Evolutionary conservation across 2,888 invertebrate genomes (phyloP).

Genomic region (Cephus pygmeus): DNA sequence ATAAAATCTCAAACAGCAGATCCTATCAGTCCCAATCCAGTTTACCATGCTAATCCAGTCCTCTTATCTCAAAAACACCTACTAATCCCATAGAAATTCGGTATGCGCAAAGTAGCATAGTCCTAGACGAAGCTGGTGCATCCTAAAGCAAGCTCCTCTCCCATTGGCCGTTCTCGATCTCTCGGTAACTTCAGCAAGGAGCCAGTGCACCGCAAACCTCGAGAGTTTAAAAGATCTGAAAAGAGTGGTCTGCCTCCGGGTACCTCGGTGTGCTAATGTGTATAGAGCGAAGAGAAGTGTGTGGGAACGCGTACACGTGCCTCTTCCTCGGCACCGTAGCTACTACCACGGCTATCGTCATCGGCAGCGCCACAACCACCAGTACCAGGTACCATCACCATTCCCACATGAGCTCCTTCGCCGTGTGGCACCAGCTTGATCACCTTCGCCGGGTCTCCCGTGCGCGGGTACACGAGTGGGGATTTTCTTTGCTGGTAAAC

Average conservation of each 20-base stretch:
- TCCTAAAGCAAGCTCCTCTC: not conserved
- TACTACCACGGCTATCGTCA: constrained; percentile 27
- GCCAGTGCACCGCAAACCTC: not conserved
- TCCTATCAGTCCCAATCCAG: not conserved
- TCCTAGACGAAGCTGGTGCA: not conserved
- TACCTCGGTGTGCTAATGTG: not conserved
- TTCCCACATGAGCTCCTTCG: constrained; percentile 16
- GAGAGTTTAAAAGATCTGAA: not conserved
- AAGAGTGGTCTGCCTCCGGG: not conserved
- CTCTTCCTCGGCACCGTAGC: constrained; percentile 20
- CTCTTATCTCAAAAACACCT: not conserved
- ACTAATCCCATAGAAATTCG: not conserved
- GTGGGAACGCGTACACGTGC: constrained; percentile 1
- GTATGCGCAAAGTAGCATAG: not conserved
- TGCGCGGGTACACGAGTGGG: not conserved
- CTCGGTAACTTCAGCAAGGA: not conserved
- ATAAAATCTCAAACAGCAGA: not conserved
- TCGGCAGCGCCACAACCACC: constrained; percentile 12
- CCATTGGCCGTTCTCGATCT: not conserved
- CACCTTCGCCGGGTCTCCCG: constrained; percentile 36
- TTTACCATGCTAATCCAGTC: not conserved
- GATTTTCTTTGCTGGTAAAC: not conserved
- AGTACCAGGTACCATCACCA: constrained; percentile 13
- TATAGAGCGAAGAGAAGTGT: not conserved
- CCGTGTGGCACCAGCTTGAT: constrained; percentile 24